Conservation (phyloP, 2,113 vertebrate genomes). For the Bostrychus sinensis region DNA sequence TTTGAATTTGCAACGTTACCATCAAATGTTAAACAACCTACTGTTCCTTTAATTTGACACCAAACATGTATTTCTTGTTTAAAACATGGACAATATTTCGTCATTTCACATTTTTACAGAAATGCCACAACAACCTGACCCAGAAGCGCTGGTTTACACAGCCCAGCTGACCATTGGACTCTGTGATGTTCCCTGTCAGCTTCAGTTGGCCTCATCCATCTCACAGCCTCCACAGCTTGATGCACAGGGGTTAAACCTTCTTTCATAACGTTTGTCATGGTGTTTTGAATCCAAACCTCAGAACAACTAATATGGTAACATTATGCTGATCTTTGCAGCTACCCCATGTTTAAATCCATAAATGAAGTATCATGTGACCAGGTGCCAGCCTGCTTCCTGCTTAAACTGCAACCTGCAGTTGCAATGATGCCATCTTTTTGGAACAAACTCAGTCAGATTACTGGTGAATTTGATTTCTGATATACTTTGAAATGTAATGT, state of each 20-base stretch:
- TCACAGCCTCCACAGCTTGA: constrained; percentile 68
- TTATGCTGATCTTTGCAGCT: constrained; percentile 55
- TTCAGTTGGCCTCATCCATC: constrained; percentile 72
- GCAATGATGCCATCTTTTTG: constrained; percentile 72
- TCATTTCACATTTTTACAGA: no score
- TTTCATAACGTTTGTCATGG: neutral
- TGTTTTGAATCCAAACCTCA: no score
- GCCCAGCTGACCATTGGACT: constrained; percentile 62
- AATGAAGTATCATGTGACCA: constrained; percentile 63
- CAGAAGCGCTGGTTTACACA: constrained; percentile 30
- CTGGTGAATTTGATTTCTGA: constrained; percentile 64
- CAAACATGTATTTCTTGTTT: no score
- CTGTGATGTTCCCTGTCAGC: constrained; percentile 42
- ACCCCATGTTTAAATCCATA: constrained; percentile 64
- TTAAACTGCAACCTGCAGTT: constrained; percentile 79
- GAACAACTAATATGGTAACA: neutral
- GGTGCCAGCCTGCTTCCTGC: constrained; percentile 80
- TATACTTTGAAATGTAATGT: neutral
- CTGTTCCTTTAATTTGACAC: no score
- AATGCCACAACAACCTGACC: neutral
- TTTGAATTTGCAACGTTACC: no score
- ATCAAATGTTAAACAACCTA: no score
- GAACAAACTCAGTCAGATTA: constrained; percentile 76
- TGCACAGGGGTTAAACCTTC: constrained; percentile 53
- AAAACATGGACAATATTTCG: no score